These are phyloP conservation scores for Natator depressus DNA, from an alignment of 2,113 vertebrate species.

Conservation along the genomic window DNA sequence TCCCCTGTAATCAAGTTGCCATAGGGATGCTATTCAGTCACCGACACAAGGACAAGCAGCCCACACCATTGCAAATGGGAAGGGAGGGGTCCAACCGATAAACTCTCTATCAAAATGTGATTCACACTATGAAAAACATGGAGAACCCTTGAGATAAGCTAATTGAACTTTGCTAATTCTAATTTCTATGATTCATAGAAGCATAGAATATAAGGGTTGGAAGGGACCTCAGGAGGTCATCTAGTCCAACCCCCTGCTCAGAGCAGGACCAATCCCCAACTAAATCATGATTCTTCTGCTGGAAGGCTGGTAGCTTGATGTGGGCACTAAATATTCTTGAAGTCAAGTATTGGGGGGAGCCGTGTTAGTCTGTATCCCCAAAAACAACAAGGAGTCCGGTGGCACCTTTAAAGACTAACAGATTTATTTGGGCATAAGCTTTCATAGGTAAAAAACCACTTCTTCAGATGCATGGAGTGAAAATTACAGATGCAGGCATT, in stretches of 20 bases:
- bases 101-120: fast-evolving
- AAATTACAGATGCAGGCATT: too few species aligned
- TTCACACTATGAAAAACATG: not conserved
- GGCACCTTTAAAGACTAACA: too few species aligned
- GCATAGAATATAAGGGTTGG: too few species aligned
- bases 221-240: too few species aligned
- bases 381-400: too few species aligned
- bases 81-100: fast-evolving
- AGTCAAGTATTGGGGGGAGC: not conserved
- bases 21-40: not conserved
- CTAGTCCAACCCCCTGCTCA: too few species aligned
- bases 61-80: fast-evolving
- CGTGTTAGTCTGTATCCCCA: too few species aligned
- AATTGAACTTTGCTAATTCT: not conserved
- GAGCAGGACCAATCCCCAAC: too few species aligned
- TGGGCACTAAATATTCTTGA: not conserved
- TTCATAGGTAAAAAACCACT: too few species aligned
- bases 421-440: too few species aligned
- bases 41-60: not conserved
- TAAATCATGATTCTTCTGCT: not conserved
- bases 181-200: not conserved
- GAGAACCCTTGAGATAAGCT: not conserved
- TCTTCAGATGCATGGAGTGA: too few species aligned
- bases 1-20: not conserved
- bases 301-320: not conserved